Percentiles rank a stretch among this genome's conserved stretches.
Conservation (phyloP, 2,797 vertebrate species). For the Coccyzus lansbergi region DNA sequence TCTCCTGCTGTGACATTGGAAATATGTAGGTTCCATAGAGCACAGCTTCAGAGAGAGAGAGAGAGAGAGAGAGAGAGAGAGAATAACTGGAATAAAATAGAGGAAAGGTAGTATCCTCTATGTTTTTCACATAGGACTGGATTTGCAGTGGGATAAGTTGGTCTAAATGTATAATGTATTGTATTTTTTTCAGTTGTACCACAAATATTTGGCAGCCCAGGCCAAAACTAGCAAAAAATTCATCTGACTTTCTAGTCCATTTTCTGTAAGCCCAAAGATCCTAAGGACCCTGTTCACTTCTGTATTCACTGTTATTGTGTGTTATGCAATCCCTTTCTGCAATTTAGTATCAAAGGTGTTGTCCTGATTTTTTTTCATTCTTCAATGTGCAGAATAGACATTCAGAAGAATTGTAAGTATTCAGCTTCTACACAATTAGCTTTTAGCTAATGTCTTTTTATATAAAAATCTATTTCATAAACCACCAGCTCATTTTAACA, state of each 20-base stretch:
- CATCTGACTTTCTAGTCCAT: not conserved
- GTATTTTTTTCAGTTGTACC: not conserved
- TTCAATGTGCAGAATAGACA: not conserved
- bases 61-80: not conserved
- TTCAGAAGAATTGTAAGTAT: not conserved
- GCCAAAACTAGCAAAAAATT: not conserved
- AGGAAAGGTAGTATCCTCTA: not conserved
- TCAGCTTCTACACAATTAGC: not conserved
- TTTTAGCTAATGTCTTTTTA: constrained; percentile 26
- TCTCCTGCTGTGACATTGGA: not conserved
- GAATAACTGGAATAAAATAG: not conserved
- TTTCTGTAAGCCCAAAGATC: not conserved
- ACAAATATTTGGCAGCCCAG: not conserved
- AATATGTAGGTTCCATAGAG: not conserved
- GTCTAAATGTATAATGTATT: not conserved
- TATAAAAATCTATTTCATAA: constrained; percentile 12
- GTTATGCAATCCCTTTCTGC: not conserved
- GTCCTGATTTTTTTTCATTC: not conserved
- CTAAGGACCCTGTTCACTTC: not conserved
- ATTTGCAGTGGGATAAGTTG: not conserved
- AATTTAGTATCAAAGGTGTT: not conserved
- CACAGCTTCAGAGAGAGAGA: not conserved
- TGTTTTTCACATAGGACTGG: not conserved
- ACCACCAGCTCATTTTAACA: not conserved
- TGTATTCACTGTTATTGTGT: not conserved